Percentiles rank a stretch among this genome's conserved stretches.
phyloP scores from a whole-genome alignment of 2,797 vertebrate genomes.

The Gadopsis marmoratus region DNA sequence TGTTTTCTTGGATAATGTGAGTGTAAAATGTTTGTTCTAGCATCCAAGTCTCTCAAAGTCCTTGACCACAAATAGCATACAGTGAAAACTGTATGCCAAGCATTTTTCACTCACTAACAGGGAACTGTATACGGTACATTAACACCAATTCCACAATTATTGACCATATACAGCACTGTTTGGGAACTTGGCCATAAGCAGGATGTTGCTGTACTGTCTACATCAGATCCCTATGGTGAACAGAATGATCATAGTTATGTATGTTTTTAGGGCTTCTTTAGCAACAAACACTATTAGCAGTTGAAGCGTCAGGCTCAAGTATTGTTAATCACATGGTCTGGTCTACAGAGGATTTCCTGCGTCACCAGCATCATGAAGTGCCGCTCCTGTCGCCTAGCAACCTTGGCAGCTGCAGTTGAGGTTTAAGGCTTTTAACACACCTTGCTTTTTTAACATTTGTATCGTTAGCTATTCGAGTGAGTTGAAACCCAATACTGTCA shows the following conservation, averaged over 20 bases:
- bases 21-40: not conserved
- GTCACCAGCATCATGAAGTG: too few species aligned
- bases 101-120: conserved; percentile 3
- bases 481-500: too few species aligned
- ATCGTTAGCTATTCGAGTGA: too few species aligned
- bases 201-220: not conserved
- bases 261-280: not conserved
- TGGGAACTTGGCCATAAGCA: not conserved
- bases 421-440: too few species aligned
- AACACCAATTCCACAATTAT: not conserved
- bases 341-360: too few species aligned
- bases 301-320: not conserved
- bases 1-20: conserved; percentile 2
- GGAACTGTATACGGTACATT: conserved; percentile 4
- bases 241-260: not conserved
- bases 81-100: not conserved
- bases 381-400: too few species aligned
- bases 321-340: too few species aligned
- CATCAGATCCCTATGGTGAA: not conserved
- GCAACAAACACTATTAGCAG: not conserved
- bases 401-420: too few species aligned
- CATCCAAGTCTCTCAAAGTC: not conserved
- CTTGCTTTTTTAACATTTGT: too few species aligned
- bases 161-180: conserved; percentile 10
- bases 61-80: not conserved